Base-by-base conservation (phyloP, 2,113 vertebrate genomes). In the Urocitellus parryii region DNA sequence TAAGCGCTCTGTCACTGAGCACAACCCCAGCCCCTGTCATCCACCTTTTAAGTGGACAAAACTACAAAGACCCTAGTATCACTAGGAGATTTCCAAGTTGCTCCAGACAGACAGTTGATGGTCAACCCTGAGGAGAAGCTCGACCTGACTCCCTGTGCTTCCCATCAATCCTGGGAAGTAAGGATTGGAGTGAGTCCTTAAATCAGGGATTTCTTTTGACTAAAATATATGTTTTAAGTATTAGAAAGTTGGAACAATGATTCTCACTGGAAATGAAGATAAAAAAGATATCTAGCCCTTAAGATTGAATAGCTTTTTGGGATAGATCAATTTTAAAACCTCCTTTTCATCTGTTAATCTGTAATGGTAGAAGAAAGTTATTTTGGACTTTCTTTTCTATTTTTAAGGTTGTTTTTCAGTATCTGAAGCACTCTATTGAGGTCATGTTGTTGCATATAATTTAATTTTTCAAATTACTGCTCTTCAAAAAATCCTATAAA, bases 391-490 rank as follows among this genome's bases (percentile, higher is more conserved):
- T 85, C 58, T 92, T 45, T 51, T 53, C 61, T 90, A 51, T 90
- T 87, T 45, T 56, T 77, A 61, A 61, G 81, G 13, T 76, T 25
- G 24, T 61, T 81, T 94, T 79, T 17, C 34, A 89, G 1, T 32
- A 83, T 79, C 37, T 7, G 11, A 39, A 83, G 45, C 29, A 88
- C 2, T 67, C 9, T 17, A 39, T 22, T 76, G 68, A 94, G 34
- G 25, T 86, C 88, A 80, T 29, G 25, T 90, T 78, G 48, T 67
- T 72, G 14, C 92, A 86, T 45, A 65, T 81, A 16, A 77, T 90
- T 95, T 83, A 51, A 37, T 74, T 93, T 90, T 93, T 87, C 29
- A 88, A 70, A 86, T 85, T 70, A 80, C 22, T 91, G 18, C n/a
- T 20, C 73, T 91, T 93, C 88, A 39, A 68, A 93, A 93, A 93